Conservation (phyloP, 2,113 vertebrate genomes). For the Brachirus orientalis region DNA sequence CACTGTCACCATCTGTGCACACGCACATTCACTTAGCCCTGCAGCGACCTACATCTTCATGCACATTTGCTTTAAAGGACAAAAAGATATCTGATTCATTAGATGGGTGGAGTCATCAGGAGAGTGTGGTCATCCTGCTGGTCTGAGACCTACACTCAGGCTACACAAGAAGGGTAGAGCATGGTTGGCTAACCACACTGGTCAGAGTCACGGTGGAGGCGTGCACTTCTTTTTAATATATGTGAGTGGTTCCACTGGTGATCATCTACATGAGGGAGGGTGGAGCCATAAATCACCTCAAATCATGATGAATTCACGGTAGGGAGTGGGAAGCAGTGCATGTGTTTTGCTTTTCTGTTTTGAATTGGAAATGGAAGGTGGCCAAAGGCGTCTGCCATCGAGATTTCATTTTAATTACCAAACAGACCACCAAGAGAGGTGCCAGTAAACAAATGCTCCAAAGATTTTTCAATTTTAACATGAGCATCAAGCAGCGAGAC, state of each 20-base stretch:
- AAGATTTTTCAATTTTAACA: constrained; percentile 14
- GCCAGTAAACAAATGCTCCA: constrained; percentile 20
- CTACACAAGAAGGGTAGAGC: constrained; percentile 30
- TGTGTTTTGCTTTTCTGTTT: constrained; percentile 31
- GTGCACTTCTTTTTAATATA: constrained; percentile 74
- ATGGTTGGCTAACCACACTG: constrained; percentile 39
- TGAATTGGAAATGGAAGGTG: constrained; percentile 30
- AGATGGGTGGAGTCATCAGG: constrained; percentile 47
- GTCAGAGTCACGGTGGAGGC: constrained; percentile 19
- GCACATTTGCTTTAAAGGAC: constrained; percentile 72
- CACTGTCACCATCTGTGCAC: constrained; percentile 63
- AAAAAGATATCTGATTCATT: constrained; percentile 68
- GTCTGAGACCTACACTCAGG: constrained; percentile 10
- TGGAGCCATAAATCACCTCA: constrained; percentile 71
- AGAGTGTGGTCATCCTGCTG: constrained; percentile 24
- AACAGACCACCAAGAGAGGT: constrained; percentile 34
- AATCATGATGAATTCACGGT: constrained; percentile 71
- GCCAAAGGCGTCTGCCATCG: constrained; percentile 21
- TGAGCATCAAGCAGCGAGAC: constrained; percentile 19
- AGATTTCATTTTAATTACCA: constrained; percentile 46
- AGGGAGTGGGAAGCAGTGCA: constrained; percentile 26
- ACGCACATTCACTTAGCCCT: constrained; percentile 72
- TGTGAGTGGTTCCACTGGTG: constrained; percentile 71
- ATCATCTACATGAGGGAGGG: constrained; percentile 39
- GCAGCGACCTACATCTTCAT: constrained; percentile 72